phyloP scores from a whole-genome alignment of 2,888 invertebrate genomes.

The Furcula furcula region DNA sequence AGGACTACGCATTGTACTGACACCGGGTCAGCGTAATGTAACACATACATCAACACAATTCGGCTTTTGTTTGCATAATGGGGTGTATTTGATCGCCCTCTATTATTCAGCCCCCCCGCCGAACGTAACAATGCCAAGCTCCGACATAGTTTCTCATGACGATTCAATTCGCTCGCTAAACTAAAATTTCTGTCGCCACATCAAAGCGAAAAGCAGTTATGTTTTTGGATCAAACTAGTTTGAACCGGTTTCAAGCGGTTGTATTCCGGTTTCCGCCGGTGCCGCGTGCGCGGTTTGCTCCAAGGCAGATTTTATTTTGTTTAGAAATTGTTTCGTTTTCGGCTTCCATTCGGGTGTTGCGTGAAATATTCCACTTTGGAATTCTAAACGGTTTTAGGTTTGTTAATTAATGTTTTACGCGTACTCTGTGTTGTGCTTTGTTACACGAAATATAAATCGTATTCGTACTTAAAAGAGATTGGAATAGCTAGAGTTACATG shows the following conservation, averaged over 20 bases:
- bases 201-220: constrained; percentile 41
- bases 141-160: constrained; percentile 18
- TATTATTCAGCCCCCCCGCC: constrained; percentile 18
- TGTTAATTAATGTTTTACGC: neutral
- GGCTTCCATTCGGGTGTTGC: neutral
- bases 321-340: constrained; percentile 13
- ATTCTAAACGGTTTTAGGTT: neutral
- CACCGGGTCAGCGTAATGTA: neutral
- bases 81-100: constrained; percentile 18
- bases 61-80: constrained; percentile 12
- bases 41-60: constrained; percentile 5
- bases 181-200: constrained; percentile 39
- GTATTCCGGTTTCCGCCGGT: constrained; percentile 15
- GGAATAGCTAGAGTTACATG: too few relatives aligned
- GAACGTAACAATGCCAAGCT: constrained; percentile 10
- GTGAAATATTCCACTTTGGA: constrained; percentile 1
- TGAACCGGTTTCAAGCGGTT: constrained; percentile 23
- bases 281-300: constrained; percentile 15
- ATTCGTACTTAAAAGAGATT: too few relatives aligned
- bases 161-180: constrained; percentile 15
- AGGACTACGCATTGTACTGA: neutral
- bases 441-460: too few relatives aligned
- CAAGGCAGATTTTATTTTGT: constrained; percentile 16
- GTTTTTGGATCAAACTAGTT: constrained; percentile 33
- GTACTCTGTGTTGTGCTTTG: too few relatives aligned